Evolutionary conservation across 1,140 invertebrate genomes (phyloP).

Genomic region (Zaprionus ghesquierei): DNA sequence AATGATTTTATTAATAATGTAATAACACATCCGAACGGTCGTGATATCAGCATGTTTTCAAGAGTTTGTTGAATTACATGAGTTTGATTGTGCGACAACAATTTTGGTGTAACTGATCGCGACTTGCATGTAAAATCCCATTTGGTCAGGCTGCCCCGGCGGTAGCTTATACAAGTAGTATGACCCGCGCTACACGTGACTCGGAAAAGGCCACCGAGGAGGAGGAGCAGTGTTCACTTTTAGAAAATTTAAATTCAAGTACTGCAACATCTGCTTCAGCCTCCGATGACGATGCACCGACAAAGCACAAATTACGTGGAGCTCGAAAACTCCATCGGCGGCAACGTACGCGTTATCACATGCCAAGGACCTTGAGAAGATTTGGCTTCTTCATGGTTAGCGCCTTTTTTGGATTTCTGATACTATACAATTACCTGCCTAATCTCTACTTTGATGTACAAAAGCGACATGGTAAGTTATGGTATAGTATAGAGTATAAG

Average conservation of each 20-base stretch:
- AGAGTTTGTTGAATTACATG: not conserved
- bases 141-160: not conserved
- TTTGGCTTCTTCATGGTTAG: conserved; percentile 28
- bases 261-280: conserved; percentile 9
- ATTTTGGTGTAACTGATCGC: not conserved
- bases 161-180: conserved; percentile 1
- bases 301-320: conserved; percentile 27
- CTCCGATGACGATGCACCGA: conserved; percentile 36
- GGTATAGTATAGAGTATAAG: not conserved
- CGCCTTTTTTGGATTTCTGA: conserved; percentile 8
- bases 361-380: conserved; percentile 44
- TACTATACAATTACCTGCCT: conserved; percentile 57
- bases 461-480: conserved; percentile 44
- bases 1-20: not conserved
- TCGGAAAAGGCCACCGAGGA: not conserved
- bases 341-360: conserved; percentile 21
- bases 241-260: conserved; percentile 16
- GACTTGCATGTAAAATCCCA: not conserved
- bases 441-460: conserved; percentile 52
- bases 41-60: not conserved
- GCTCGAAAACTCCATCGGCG: conserved; percentile 28
- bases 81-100: not conserved
- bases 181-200: conserved; percentile 12
- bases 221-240: conserved; percentile 47
- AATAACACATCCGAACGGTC: not conserved